Evolutionary conservation across 1,140 invertebrate genomes (phyloP).

Genomic region (Muscidifurax raptorellus): DNA sequence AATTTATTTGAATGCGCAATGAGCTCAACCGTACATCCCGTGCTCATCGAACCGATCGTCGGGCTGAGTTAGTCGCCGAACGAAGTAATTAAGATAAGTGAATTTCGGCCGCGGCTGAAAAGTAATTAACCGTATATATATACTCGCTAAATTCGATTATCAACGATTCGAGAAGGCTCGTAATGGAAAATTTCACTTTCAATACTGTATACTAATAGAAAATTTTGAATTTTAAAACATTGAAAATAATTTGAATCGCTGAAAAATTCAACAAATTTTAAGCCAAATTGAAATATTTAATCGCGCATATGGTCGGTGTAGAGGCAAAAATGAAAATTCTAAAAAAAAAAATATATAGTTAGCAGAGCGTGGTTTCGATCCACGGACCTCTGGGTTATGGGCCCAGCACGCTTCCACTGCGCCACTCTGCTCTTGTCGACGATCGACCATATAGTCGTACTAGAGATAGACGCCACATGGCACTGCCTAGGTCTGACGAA

Average conservation of each 20-base stretch:
- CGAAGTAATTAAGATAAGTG: conserved; percentile 36
- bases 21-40: not conserved
- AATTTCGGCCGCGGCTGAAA: not conserved
- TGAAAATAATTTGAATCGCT: not conserved
- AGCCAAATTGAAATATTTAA: not conserved
- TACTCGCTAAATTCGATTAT: conserved; percentile 21
- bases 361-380: conserved; percentile 96
- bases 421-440: conserved; percentile 88
- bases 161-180: not conserved
- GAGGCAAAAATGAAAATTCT: conserved; percentile 13
- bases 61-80: not conserved
- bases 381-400: conserved; percentile 98
- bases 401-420: conserved; percentile 98
- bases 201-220: too few species aligned
- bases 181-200: not conserved
- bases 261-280: not conserved
- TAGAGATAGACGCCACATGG: not conserved
- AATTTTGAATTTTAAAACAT: too few species aligned
- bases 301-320: not conserved
- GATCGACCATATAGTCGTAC: not conserved
- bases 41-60: not conserved
- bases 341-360: conserved; percentile 62
- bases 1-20: not conserved
- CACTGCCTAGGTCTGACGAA: not conserved
- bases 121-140: conserved; percentile 4